Evolutionary conservation across 2,797 vertebrate genomes (phyloP).

Genomic region (Gallinago solitaria): DNA sequence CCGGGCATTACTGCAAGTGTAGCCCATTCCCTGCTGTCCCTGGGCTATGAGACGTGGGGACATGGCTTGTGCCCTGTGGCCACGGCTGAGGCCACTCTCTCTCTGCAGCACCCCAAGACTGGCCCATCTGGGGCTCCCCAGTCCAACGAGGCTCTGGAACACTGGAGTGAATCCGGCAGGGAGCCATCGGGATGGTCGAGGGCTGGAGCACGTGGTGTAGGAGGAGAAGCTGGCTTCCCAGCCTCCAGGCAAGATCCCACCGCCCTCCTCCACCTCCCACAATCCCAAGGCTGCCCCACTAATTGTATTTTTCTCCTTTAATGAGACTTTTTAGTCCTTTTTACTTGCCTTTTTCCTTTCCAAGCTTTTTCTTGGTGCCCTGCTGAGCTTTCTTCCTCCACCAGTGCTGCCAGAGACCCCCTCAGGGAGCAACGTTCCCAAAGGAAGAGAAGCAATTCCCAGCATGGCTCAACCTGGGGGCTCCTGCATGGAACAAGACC

Average conservation of each 20-base stretch:
- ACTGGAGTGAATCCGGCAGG: accelerated
- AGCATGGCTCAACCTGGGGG: neutral
- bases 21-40: neutral
- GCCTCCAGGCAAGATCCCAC: neutral
- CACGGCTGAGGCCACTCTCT: accelerated
- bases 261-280: neutral
- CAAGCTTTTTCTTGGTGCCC: neutral
- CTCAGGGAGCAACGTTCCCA: neutral
- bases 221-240: neutral
- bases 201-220: accelerated
- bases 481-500: neutral
- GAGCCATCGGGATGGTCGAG: accelerated
- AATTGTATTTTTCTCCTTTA: neutral
- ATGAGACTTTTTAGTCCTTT: neutral
- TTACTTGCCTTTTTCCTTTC: neutral
- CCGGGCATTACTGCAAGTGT: accelerated
- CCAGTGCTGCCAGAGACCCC: neutral
- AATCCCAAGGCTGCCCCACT: neutral
- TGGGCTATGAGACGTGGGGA: neutral
- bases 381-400: neutral
- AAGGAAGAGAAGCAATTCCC: neutral
- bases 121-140: neutral
- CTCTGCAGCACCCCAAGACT: neutral
- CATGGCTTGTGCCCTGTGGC: neutral
- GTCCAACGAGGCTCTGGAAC: neutral